These are phyloP conservation scores for Lasioglossum vierecki DNA, from an alignment of 2,888 invertebrate species.

Conservation along the genomic window DNA sequence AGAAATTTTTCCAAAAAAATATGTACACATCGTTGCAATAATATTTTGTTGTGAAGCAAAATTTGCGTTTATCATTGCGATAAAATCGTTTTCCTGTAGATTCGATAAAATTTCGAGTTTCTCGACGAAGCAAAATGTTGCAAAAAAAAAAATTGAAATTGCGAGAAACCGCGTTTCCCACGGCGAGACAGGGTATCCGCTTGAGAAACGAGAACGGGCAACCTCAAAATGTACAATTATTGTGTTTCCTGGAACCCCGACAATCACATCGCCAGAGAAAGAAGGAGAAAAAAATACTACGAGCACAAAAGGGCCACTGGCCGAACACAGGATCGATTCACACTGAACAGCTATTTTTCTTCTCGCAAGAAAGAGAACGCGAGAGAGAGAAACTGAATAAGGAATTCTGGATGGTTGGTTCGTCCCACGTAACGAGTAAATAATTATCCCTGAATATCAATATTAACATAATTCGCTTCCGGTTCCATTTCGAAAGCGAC, in stretches of 20 bases:
- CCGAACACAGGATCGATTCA: constrained; percentile 32
- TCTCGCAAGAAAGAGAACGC: background rate
- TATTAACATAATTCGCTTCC: background rate
- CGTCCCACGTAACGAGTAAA: constrained; percentile 31
- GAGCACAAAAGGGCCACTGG: constrained; percentile 13
- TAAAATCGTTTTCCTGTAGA: background rate
- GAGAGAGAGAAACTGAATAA: constrained; percentile 5
- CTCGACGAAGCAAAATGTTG: background rate
- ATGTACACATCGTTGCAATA: background rate
- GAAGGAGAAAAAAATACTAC: background rate
- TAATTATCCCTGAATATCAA: constrained; percentile 34
- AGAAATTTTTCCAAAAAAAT: background rate
- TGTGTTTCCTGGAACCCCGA: background rate
- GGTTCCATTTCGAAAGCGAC: background rate
- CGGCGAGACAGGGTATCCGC: background rate
- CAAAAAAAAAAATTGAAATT: background rate
- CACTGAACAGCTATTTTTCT: constrained; percentile 22
- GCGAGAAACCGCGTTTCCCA: background rate
- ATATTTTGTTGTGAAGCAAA: background rate
- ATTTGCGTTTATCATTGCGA: too few relatives aligned
- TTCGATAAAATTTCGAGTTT: background rate
- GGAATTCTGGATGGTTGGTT: constrained; percentile 1
- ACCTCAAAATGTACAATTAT: constrained; percentile 18
- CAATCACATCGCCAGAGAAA: background rate
- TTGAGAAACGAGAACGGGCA: background rate